Conservation (phyloP, 2,888 invertebrate species). For the Amphipoea oculea region DNA sequence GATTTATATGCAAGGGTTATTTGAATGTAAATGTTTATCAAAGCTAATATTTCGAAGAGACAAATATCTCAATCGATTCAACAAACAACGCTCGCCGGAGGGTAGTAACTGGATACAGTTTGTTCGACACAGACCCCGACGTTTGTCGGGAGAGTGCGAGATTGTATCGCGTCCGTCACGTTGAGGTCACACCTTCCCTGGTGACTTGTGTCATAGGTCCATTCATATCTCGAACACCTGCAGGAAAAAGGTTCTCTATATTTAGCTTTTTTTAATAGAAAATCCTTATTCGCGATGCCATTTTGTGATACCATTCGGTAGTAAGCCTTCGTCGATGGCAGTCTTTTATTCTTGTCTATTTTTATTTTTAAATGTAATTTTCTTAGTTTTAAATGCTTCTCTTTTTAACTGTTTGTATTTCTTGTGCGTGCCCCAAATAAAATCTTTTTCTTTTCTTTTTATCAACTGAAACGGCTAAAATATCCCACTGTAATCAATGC, state of each 20-base stretch:
- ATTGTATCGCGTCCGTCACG: slow-evolving; percentile 36
- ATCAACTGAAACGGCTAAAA: background rate
- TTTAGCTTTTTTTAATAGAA: background rate
- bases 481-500: slow-evolving; percentile 10
- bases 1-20: slow-evolving; percentile 16
- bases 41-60: slow-evolving; percentile 15
- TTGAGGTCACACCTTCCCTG: slow-evolving; percentile 30
- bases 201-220: slow-evolving; percentile 1
- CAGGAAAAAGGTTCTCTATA: background rate
- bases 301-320: background rate
- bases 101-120: slow-evolving; percentile 39
- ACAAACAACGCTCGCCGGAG: slow-evolving; percentile 22
- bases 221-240: slow-evolving; percentile 26
- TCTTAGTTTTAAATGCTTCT: background rate
- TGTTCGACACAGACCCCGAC: slow-evolving; percentile 11
- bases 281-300: background rate
- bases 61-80: slow-evolving; percentile 42
- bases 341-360: background rate
- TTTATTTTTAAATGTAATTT: background rate
- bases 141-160: slow-evolving; percentile 18
- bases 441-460: background rate
- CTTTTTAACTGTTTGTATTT: background rate
- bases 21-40: slow-evolving; percentile 16
- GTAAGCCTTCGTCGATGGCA: background rate
- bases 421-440: background rate